These are phyloP conservation scores for Trichoplusia ni DNA, from an alignment of 1,140 invertebrate genomes.

Conservation along the genomic window DNA sequence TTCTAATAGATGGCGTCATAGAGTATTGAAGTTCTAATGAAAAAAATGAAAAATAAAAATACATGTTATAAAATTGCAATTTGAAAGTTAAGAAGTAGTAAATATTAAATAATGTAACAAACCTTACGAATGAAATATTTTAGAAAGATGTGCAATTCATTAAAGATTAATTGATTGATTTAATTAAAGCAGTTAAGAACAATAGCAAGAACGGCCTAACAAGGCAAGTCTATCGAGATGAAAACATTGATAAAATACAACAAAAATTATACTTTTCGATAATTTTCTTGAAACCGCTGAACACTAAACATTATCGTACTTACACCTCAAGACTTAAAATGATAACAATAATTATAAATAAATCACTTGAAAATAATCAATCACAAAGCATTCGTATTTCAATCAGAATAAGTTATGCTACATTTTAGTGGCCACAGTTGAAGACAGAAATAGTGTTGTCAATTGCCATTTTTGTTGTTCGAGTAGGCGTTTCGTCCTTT, in stretches of 20 bases:
- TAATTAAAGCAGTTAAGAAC: no score
- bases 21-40: no score
- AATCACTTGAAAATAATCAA: slow-evolving; percentile 12
- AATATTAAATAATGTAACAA: no score
- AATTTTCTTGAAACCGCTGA: neutral
- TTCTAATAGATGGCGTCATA: no score
- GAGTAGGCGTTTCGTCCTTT: slow-evolving; percentile 7
- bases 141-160: no score
- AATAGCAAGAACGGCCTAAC: no score
- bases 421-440: neutral
- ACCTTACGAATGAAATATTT: no score
- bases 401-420: neutral
- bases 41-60: no score
- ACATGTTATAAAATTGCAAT: no score
- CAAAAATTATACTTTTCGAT: neutral
- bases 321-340: neutral
- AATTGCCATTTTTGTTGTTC: neutral
- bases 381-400: neutral
- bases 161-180: no score
- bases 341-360: slow-evolving; percentile 13
- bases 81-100: no score
- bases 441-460: neutral
- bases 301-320: neutral
- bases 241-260: neutral
- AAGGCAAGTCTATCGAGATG: no score